Evolutionary conservation across 1,140 invertebrate genomes (phyloP).

Genomic region (Saxidomus purpurata): DNA sequence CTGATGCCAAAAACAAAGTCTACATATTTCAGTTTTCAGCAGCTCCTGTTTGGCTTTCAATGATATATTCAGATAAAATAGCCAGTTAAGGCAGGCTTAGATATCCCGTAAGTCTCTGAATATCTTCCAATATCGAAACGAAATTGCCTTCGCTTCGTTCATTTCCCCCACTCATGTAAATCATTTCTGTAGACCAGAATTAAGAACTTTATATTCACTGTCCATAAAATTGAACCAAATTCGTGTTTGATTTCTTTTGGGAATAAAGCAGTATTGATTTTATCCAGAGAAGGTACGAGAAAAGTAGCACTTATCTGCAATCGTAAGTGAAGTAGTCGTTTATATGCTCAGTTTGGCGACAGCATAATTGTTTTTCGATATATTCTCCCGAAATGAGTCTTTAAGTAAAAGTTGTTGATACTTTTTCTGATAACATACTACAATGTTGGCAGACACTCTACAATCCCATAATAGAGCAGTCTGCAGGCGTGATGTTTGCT

Average conservation of each 20-base stretch:
- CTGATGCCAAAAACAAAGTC: no score
- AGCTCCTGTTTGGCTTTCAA: no score
- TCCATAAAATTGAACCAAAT: slow-evolving; percentile 51
- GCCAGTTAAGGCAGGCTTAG: no score
- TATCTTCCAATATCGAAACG: background rate
- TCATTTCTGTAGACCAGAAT: slow-evolving; percentile 40
- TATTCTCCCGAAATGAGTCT: background rate
- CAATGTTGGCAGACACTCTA: no score
- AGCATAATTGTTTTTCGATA: slow-evolving; percentile 28
- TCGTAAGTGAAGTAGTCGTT: background rate
- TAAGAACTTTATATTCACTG: slow-evolving; percentile 44
- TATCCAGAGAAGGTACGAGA: background rate
- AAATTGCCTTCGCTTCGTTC: slow-evolving; percentile 1
- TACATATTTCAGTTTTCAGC: no score
- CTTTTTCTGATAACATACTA: background rate
- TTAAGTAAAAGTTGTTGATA: slow-evolving; percentile 30
- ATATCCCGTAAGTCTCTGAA: background rate
- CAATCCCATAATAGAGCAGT: no score
- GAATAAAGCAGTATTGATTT: slow-evolving; percentile 39
- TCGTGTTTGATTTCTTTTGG: slow-evolving; percentile 54
- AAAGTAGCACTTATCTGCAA: slow-evolving; percentile 15
- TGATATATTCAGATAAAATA: no score
- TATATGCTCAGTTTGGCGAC: slow-evolving; percentile 5
- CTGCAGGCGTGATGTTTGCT: no score
- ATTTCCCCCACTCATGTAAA: slow-evolving; percentile 21